Evolutionary conservation across 2,797 vertebrate genomes (phyloP).

Genomic region (Kryptolebias ocellatus): DNA sequence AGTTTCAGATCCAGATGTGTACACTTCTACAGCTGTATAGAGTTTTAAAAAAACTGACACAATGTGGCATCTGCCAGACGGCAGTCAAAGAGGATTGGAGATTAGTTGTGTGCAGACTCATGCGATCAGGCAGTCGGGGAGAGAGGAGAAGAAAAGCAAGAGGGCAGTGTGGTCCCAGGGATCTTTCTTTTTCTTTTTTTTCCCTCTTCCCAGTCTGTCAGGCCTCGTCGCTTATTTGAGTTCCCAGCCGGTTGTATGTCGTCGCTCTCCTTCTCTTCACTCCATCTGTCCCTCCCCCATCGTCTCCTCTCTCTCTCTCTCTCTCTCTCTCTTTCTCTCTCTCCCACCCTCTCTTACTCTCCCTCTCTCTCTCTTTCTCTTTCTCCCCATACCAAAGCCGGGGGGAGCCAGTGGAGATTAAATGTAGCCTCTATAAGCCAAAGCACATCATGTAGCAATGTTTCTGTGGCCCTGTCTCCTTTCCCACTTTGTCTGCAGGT

Average conservation of each 20-base stretch:
- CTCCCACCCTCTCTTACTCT: constrained; percentile 38
- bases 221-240: constrained; percentile 88
- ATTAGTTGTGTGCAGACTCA: constrained; percentile 63
- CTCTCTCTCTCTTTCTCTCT: constrained; percentile 58
- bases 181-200: constrained; percentile 65
- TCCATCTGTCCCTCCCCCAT: constrained; percentile 78
- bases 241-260: constrained; percentile 86
- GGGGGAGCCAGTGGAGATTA: constrained; percentile 94
- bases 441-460: constrained; percentile 91
- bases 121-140: constrained; percentile 54
- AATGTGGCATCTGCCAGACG: constrained; percentile 47
- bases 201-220: constrained; percentile 63
- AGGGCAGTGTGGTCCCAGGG: constrained; percentile 88
- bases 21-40: constrained; percentile 44
- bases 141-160: constrained; percentile 80
- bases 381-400: constrained; percentile 86
- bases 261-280: constrained; percentile 81
- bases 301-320: constrained; percentile 79
- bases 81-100: constrained; percentile 68
- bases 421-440: constrained; percentile 96
- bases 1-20: constrained; percentile 57
- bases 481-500: constrained; percentile 37
- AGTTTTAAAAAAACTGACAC: constrained; percentile 38
- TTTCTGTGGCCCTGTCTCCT: constrained; percentile 78
- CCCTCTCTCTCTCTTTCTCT: constrained; percentile 62